phyloP scores from a whole-genome alignment of 2,797 vertebrate species.

The Pangasius krempfi region DNA sequence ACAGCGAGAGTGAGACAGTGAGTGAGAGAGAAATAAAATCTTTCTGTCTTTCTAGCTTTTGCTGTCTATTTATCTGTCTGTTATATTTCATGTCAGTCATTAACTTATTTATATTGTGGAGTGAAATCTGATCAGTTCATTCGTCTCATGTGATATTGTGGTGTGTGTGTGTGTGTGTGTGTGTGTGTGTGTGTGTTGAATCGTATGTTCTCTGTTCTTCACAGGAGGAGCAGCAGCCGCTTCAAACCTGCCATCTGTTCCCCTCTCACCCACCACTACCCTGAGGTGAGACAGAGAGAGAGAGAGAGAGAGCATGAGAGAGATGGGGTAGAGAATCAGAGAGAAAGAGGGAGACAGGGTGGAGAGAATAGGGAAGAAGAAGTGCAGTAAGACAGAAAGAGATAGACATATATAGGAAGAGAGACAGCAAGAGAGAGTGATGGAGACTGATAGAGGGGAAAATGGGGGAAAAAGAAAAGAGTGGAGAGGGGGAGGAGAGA shows the following conservation, averaged over 20 bases:
- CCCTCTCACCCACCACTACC: conserved; percentile 90
- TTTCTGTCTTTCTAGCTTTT: neutral
- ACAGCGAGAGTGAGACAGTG: neutral
- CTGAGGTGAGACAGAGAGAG: conserved; percentile 84
- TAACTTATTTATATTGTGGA: no score
- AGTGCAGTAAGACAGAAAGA: neutral
- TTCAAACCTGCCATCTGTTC: conserved; percentile 92
- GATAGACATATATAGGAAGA: neutral
- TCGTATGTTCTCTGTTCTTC: conserved; percentile 68
- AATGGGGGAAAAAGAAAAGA: neutral
- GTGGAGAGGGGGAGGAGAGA: neutral
- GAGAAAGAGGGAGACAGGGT: neutral
- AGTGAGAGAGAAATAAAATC: neutral
- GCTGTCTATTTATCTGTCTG: neutral
- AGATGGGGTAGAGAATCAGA: neutral
- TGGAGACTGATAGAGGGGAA: neutral
- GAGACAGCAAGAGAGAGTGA: neutral
- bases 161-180: neutral
- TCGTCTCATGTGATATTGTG: conserved; percentile 4
- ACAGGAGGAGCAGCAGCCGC: conserved; percentile 81
- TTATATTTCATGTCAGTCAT: neutral
- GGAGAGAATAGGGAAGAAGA: neutral
- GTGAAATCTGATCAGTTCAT: neutral
- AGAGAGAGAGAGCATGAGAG: neutral
- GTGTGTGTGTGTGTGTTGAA: conserved; percentile 50